Evolutionary conservation across 2,888 invertebrate species (phyloP).

Genomic region (Metopia argyrocephala): DNA sequence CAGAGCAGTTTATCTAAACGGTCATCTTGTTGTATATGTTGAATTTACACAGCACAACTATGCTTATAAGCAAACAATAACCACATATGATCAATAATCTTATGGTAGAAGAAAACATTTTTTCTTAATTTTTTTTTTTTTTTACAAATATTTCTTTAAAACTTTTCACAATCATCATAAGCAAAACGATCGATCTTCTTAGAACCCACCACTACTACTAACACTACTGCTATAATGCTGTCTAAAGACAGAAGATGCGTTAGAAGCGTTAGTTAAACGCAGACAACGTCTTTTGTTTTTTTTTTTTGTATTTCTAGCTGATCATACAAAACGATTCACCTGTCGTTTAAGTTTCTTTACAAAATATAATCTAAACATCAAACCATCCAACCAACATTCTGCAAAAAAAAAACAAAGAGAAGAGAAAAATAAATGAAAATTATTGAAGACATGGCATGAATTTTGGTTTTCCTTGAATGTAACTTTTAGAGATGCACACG

Average conservation of each 20-base stretch:
- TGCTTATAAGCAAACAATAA: constrained; percentile 44
- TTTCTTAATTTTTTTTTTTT: too few relatives aligned
- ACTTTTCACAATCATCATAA: constrained; percentile 60
- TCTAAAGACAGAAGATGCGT: constrained; percentile 40
- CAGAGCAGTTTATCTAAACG: constrained; percentile 59
- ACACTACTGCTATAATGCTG: not conserved
- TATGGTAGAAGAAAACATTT: not conserved
- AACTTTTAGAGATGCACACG: not conserved
- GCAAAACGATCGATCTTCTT: constrained; percentile 62
- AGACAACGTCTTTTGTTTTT: not conserved
- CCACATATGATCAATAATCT: constrained; percentile 60
- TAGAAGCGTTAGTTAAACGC: constrained; percentile 60
- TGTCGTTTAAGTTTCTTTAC: constrained; percentile 53
- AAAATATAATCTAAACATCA: constrained; percentile 48
- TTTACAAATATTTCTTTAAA: constrained; percentile 53
- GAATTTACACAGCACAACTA: not conserved
- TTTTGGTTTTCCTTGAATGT: not conserved
- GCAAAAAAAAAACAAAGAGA: not conserved
- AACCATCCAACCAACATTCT: not conserved
- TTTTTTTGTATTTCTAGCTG: not conserved
- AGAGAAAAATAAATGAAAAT: constrained; percentile 55
- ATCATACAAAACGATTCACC: constrained; percentile 63
- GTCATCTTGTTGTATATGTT: constrained; percentile 36
- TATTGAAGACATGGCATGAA: constrained; percentile 14
- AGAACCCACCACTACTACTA: constrained; percentile 48